These are phyloP conservation scores for Brachyalestes nurse DNA, from an alignment of 2,797 vertebrate genomes.

Conservation along the genomic window DNA sequence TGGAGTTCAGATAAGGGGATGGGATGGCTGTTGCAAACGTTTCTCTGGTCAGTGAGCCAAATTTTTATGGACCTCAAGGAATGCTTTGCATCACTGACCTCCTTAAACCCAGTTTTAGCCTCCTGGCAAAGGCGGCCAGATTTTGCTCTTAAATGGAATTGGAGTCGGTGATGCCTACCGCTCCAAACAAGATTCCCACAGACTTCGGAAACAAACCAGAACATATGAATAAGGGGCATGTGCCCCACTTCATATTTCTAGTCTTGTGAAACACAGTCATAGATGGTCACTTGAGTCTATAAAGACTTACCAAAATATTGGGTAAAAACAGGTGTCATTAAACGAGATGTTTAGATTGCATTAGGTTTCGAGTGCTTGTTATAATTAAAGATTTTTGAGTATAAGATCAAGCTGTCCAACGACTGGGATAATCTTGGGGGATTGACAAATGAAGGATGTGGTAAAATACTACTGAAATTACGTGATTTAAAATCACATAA, in stretches of 20 bases:
- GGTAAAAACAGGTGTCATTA: no score
- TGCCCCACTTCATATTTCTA: constrained; percentile 7
- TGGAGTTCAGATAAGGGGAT: background rate
- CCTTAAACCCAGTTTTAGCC: background rate
- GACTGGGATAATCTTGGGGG: no score
- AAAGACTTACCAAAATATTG: background rate
- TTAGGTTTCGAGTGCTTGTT: no score
- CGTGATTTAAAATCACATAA: no score
- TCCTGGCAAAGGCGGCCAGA: background rate
- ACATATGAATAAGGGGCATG: background rate
- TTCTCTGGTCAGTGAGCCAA: background rate
- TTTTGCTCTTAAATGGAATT: constrained; percentile 6
- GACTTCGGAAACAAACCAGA: background rate
- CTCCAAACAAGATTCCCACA: background rate
- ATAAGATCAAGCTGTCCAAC: no score
- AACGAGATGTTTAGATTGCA: no score
- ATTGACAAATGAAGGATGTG: no score
- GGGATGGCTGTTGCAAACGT: background rate
- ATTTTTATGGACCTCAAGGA: background rate
- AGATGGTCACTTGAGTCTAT: background rate
- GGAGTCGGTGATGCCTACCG: background rate
- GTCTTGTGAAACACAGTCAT: background rate
- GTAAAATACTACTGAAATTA: no score
- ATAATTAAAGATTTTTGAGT: no score
- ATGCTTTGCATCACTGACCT: background rate